Evolutionary conservation across 2,113 vertebrate species (phyloP).

Genomic region (Vulpes ferrilata): DNA sequence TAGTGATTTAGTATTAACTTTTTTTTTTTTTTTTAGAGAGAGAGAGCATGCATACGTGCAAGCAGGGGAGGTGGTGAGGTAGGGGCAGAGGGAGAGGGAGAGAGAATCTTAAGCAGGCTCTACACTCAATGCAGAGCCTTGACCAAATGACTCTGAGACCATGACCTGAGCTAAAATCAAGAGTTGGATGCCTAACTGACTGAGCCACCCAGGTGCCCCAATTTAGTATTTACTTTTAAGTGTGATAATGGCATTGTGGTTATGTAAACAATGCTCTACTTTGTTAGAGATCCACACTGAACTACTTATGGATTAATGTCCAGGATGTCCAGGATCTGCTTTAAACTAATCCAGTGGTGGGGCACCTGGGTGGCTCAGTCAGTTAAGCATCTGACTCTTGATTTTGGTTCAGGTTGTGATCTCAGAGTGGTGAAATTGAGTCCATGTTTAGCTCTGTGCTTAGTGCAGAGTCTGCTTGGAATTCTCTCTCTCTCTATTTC

Average conservation of each 20-base stretch:
- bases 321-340: background rate
- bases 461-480: background rate
- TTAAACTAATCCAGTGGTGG: background rate
- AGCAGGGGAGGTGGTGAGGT: background rate
- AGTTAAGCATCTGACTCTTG: background rate
- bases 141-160: background rate
- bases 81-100: background rate
- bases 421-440: background rate
- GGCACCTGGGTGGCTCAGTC: too few relatives aligned
- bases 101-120: background rate
- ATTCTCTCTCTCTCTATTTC: background rate
- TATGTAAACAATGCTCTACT: background rate
- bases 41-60: background rate
- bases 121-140: background rate
- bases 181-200: too few relatives aligned
- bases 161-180: too few relatives aligned
- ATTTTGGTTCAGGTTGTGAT: background rate
- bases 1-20: background rate
- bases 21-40: background rate
- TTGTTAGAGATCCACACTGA: background rate
- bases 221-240: background rate
- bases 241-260: background rate
- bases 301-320: background rate
- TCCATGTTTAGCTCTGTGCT: background rate
- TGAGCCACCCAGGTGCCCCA: too few relatives aligned